phyloP scores from a whole-genome alignment of 2,888 invertebrate genomes.

The Limulus polyphemus region DNA sequence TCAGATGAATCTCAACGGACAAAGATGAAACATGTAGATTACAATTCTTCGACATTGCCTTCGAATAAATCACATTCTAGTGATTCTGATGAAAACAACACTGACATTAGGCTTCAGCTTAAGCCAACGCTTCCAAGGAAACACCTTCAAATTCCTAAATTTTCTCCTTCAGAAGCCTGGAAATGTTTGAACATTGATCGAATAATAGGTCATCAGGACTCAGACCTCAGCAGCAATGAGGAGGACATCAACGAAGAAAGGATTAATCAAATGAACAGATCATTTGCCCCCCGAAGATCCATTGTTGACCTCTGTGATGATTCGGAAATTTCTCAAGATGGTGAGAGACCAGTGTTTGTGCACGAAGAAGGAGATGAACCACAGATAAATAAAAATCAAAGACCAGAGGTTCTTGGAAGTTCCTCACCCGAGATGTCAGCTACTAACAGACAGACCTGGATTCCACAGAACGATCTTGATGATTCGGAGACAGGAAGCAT shows the following conservation, averaged over 20 bases:
- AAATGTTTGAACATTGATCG: conserved; percentile 41
- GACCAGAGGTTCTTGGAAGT: not conserved
- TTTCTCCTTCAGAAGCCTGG: conserved; percentile 75
- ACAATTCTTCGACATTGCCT: not conserved
- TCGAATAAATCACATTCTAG: not conserved
- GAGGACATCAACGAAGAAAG: conserved; percentile 33
- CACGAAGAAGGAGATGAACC: conserved; percentile 30
- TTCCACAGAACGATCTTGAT: conserved; percentile 21
- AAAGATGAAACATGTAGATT: no score
- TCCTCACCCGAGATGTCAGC: not conserved
- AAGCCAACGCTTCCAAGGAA: conserved; percentile 67
- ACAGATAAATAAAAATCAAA: not conserved
- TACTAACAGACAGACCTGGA: conserved; percentile 5
- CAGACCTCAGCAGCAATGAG: conserved; percentile 33
- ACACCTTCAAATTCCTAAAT: conserved; percentile 59
- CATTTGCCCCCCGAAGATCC: conserved; percentile 31
- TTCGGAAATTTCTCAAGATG: conserved; percentile 70
- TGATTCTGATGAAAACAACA: conserved; percentile 25
- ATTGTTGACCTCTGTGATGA: conserved; percentile 61
- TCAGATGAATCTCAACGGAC: no score
- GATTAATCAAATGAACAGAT: conserved; percentile 31
- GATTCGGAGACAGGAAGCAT: conserved; percentile 17
- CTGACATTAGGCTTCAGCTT: conserved; percentile 56
- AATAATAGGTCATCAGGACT: conserved; percentile 15
- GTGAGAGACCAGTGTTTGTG: conserved; percentile 43